Evolutionary conservation across 2,888 invertebrate genomes (phyloP).

Genomic region (Microplitis deprimator): DNA sequence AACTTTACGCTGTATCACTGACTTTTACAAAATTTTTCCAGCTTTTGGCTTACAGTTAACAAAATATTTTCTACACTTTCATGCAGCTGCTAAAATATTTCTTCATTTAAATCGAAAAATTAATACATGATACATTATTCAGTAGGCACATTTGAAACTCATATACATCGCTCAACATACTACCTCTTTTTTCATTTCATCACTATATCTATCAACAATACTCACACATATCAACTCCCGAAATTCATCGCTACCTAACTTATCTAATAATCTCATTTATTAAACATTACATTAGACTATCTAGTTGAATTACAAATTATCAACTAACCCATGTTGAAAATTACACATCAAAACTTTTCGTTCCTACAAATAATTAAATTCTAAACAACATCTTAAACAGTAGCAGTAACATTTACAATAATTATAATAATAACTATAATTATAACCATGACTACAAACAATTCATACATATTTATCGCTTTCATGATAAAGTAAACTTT

Average conservation of each 20-base stretch:
- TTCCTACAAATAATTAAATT: neutral
- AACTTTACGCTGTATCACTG: no score
- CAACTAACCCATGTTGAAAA: neutral
- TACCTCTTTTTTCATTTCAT: neutral
- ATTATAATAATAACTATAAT: neutral
- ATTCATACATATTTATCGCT: neutral
- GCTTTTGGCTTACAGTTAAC: neutral
- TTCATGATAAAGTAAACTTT: neutral
- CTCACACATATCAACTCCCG: neutral
- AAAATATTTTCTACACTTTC: neutral
- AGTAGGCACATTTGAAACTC: neutral
- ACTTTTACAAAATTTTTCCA: no score
- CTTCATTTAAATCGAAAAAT: neutral
- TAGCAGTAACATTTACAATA: neutral
- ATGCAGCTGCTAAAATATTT: neutral
- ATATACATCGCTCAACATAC: neutral
- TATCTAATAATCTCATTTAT: neutral
- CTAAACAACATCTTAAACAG: neutral
- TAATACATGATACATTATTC: neutral
- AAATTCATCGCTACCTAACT: no score
- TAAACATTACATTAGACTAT: neutral
- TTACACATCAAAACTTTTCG: neutral
- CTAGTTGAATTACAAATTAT: neutral
- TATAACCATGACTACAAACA: neutral
- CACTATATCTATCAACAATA: neutral